A percentile compares a stretch with the other conserved stretches of the same genome.
Evolutionary conservation across 2,888 invertebrate genomes (phyloP).

Genomic region (Cabera pusaria): DNA sequence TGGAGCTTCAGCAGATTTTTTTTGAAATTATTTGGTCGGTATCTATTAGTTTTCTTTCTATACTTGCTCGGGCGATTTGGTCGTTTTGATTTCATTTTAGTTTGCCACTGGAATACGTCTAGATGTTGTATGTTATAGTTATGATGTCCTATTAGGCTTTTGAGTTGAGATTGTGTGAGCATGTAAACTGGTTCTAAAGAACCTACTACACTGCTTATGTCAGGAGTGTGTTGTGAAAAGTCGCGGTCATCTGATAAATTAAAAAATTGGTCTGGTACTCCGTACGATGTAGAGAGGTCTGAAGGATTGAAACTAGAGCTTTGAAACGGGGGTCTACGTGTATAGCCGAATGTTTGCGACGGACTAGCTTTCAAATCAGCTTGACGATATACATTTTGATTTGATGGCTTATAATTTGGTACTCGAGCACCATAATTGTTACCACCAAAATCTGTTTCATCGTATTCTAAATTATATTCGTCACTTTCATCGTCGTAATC

Average conservation of each 20-base stretch:
- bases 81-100: slow-evolving; percentile 23
- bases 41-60: slow-evolving; percentile 43
- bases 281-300: slow-evolving; percentile 29
- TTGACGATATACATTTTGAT: slow-evolving; percentile 11
- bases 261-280: slow-evolving; percentile 33
- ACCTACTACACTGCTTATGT: slow-evolving; percentile 25
- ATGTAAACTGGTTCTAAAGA: slow-evolving; percentile 66
- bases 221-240: slow-evolving; percentile 23
- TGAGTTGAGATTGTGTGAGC: slow-evolving; percentile 65
- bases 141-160: slow-evolving; percentile 60
- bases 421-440: slow-evolving; percentile 29
- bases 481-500: slow-evolving; percentile 38
- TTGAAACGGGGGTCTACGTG: slow-evolving; percentile 12
- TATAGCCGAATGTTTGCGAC: slow-evolving; percentile 25
- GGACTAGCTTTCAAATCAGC: slow-evolving; percentile 26
- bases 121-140: slow-evolving; percentile 68
- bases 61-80: slow-evolving; percentile 46
- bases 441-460: slow-evolving; percentile 39
- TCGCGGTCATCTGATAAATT: slow-evolving; percentile 28
- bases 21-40: slow-evolving; percentile 44
- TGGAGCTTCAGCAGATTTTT: slow-evolving; percentile 57
- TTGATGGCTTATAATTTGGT: slow-evolving; percentile 33
- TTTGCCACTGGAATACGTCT: slow-evolving; percentile 53
- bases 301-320: slow-evolving; percentile 10
- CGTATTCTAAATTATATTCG: slow-evolving; percentile 44